These are phyloP conservation scores for Hypercompe scribonia DNA, from an alignment of 2,888 invertebrate genomes.

Conservation along the genomic window DNA sequence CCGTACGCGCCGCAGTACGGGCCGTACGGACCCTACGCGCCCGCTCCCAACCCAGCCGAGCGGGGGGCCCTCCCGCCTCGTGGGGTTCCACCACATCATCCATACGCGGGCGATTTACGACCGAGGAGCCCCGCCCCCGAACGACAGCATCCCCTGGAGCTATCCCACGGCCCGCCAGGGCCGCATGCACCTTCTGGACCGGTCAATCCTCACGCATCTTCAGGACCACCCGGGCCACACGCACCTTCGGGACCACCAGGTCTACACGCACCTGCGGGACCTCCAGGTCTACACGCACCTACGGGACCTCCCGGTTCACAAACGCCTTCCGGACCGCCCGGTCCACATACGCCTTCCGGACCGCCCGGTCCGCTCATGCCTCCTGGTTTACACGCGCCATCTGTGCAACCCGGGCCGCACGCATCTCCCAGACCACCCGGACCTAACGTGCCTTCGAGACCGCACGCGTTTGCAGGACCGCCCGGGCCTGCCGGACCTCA, in stretches of 20 bases:
- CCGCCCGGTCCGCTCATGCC: background rate
- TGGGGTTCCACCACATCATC: conserved; percentile 42
- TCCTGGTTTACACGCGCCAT: conserved; percentile 15
- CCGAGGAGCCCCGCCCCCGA: conserved; percentile 58
- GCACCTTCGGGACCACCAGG: background rate
- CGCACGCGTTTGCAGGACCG: conserved; percentile 55
- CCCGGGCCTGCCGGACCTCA: conserved; percentile 46
- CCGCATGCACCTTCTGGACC: conserved; percentile 16
- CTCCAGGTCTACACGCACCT: background rate
- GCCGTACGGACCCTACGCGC: conserved; percentile 80
- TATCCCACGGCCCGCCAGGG: conserved; percentile 42
- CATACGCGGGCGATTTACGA: conserved; percentile 25
- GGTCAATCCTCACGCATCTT: background rate
- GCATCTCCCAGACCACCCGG: conserved; percentile 47
- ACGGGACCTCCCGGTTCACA: background rate
- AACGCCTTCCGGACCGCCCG: background rate
- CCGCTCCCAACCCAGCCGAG: conserved; percentile 46
- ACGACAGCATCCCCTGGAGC: conserved; percentile 59
- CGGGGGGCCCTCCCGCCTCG: conserved; percentile 33
- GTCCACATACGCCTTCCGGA: background rate
- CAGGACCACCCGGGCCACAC: background rate
- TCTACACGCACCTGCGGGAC: background rate
- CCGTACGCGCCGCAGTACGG: conserved; percentile 83
- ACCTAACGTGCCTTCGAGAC: conserved; percentile 58
- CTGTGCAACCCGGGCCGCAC: conserved; percentile 62